These are phyloP conservation scores for Conus ventricosus DNA, from an alignment of 1,140 invertebrate species.

Conservation along the genomic window DNA sequence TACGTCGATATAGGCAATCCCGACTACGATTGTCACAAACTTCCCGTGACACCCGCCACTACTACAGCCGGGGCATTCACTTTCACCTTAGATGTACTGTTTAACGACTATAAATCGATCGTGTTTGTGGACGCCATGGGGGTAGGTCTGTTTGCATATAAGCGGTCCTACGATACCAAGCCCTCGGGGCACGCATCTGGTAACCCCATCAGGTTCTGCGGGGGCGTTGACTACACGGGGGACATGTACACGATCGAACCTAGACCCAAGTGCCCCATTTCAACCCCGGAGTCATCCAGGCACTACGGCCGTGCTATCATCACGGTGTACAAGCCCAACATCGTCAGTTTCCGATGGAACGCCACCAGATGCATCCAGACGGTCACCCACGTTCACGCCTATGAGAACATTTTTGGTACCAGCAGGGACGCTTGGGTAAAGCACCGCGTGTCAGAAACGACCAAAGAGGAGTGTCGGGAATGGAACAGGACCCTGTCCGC, in stretches of 20 bases:
- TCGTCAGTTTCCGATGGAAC: constrained; percentile 26
- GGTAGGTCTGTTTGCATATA: constrained; percentile 15
- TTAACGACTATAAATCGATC: constrained; percentile 24
- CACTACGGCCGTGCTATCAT: constrained; percentile 23
- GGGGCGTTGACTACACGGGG: constrained; percentile 7
- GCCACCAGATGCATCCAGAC: constrained; percentile 21
- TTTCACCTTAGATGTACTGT: not conserved
- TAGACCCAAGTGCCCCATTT: constrained; percentile 6
- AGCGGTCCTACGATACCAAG: constrained; percentile 1
- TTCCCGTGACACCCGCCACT: not conserved
- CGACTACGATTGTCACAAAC: not conserved
- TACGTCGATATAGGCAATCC: not conserved
- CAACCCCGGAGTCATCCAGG: not conserved
- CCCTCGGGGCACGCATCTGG: constrained; percentile 10
- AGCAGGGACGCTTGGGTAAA: constrained; percentile 21
- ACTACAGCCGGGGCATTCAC: not conserved
- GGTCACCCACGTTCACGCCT: constrained; percentile 24
- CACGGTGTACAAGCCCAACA: constrained; percentile 30
- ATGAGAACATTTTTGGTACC: constrained; percentile 28
- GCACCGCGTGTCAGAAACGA: not conserved
- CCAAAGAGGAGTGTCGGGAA: not conserved
- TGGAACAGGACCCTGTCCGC: constrained; percentile 7
- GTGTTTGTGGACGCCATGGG: constrained; percentile 18
- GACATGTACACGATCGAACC: constrained; percentile 28
- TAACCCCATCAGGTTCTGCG: constrained; percentile 28